These are phyloP conservation scores for Orthosia gothica DNA, from an alignment of 2,888 invertebrate species.

Conservation along the genomic window DNA sequence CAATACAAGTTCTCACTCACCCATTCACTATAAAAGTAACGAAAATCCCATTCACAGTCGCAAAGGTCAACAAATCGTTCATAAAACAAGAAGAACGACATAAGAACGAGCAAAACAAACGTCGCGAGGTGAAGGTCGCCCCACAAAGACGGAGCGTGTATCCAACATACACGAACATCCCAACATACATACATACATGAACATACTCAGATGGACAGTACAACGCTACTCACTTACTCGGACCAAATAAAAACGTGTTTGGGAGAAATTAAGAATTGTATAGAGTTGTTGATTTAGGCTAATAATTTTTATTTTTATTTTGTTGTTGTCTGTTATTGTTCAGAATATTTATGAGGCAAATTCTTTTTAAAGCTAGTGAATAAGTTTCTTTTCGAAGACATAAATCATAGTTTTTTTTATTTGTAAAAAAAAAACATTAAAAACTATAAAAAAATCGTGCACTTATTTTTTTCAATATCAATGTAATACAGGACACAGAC, in stretches of 20 bases:
- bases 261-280: constrained; percentile 71
- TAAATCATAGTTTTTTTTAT: too few relatives aligned
- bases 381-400: neutral
- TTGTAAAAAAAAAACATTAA: neutral
- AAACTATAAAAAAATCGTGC: too few relatives aligned
- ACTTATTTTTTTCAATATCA: too few relatives aligned
- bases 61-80: constrained; percentile 66
- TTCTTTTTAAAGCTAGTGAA: neutral
- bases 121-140: constrained; percentile 81
- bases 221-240: constrained; percentile 85
- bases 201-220: constrained; percentile 71
- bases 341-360: neutral
- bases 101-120: constrained; percentile 70
- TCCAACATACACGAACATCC: constrained; percentile 41
- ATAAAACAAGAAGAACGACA: constrained; percentile 70
- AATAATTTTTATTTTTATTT: neutral
- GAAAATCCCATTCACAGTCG: constrained; percentile 50
- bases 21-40: constrained; percentile 32
- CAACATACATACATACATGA: constrained; percentile 41
- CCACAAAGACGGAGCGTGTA: constrained; percentile 72
- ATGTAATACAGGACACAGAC: too few relatives aligned
- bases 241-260: constrained; percentile 80
- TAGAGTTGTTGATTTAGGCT: constrained; percentile 73
- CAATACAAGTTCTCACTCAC: neutral
- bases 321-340: neutral